phyloP scores from a whole-genome alignment of 2,888 invertebrate species.

The Xylocampa areola region DNA sequence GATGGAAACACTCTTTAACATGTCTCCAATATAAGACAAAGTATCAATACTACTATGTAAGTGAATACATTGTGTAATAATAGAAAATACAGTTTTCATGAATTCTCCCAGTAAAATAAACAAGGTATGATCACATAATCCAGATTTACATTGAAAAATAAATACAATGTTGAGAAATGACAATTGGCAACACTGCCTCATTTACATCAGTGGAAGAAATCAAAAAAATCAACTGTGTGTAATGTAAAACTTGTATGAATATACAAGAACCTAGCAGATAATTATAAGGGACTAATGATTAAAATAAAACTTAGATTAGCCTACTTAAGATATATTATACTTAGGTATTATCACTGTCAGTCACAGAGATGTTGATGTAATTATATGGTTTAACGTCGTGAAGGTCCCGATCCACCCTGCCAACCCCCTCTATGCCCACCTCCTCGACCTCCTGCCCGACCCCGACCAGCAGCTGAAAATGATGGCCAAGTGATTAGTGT shows the following conservation, averaged over 20 bases:
- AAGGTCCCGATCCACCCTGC: slow-evolving; percentile 91
- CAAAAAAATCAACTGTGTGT: not conserved
- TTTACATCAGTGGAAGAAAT: not conserved
- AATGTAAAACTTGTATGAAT: not conserved
- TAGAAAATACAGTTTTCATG: too few species aligned
- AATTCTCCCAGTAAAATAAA: too few species aligned
- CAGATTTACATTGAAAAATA: too few species aligned
- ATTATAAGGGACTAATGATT: slow-evolving; percentile 14
- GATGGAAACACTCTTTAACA: too few species aligned
- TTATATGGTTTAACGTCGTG: slow-evolving; percentile 72
- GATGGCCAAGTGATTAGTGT: slow-evolving; percentile 7
- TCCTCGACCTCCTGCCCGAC: slow-evolving; percentile 89
- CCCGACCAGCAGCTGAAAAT: slow-evolving; percentile 90
- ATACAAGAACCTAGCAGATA: not conserved
- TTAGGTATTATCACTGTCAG: slow-evolving; percentile 38
- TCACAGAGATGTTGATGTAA: slow-evolving; percentile 12
- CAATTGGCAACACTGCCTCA: too few species aligned
- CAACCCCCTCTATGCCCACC: slow-evolving; percentile 90
- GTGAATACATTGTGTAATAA: too few species aligned
- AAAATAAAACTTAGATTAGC: slow-evolving; percentile 48
- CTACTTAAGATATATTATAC: slow-evolving; percentile 47
- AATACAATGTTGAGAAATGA: too few species aligned
- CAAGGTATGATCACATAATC: too few species aligned
- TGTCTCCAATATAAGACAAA: too few species aligned
- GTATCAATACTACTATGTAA: too few species aligned